Evolutionary conservation across 2,888 invertebrate species (phyloP).

Genomic region (Rhingia campestris): DNA sequence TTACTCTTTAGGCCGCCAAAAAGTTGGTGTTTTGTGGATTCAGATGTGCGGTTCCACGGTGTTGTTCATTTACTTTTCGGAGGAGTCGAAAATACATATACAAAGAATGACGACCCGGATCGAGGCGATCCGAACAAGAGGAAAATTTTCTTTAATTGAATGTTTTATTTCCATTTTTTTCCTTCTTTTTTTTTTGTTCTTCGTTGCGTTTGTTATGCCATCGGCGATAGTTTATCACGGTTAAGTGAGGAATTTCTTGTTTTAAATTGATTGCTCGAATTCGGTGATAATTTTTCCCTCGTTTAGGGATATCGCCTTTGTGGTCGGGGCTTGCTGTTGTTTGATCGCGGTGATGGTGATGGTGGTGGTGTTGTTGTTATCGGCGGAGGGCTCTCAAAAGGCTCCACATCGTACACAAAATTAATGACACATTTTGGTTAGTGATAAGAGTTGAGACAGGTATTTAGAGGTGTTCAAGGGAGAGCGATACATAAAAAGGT

Average conservation of each 20-base stretch:
- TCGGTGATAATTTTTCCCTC: constrained; percentile 77
- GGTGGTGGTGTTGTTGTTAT: constrained; percentile 53
- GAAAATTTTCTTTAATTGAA: constrained; percentile 75
- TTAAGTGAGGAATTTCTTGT: constrained; percentile 79
- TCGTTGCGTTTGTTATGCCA: constrained; percentile 75
- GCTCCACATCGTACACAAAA: constrained; percentile 70
- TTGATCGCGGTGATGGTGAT: constrained; percentile 16
- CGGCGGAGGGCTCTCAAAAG: constrained; percentile 66
- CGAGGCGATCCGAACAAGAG: constrained; percentile 70
- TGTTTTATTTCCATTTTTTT: constrained; percentile 73
- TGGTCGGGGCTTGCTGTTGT: constrained; percentile 45
- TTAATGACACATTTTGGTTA: constrained; percentile 73
- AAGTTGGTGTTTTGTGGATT: constrained; percentile 67
- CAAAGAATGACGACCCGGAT: constrained; percentile 73
- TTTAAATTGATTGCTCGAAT: constrained; percentile 78
- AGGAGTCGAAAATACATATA: constrained; percentile 46
- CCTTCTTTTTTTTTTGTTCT: constrained; percentile 48
- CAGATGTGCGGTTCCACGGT: constrained; percentile 53
- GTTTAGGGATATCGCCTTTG: constrained; percentile 71
- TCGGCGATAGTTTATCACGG: constrained; percentile 77
- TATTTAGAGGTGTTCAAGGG: constrained; percentile 64
- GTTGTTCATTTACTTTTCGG: constrained; percentile 67
- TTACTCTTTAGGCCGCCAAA: constrained; percentile 66
- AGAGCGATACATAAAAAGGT: constrained; percentile 15
- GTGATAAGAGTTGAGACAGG: constrained; percentile 67